These are phyloP conservation scores for Tipula confusa DNA, from an alignment of 2,888 invertebrate genomes.

Conservation along the genomic window DNA sequence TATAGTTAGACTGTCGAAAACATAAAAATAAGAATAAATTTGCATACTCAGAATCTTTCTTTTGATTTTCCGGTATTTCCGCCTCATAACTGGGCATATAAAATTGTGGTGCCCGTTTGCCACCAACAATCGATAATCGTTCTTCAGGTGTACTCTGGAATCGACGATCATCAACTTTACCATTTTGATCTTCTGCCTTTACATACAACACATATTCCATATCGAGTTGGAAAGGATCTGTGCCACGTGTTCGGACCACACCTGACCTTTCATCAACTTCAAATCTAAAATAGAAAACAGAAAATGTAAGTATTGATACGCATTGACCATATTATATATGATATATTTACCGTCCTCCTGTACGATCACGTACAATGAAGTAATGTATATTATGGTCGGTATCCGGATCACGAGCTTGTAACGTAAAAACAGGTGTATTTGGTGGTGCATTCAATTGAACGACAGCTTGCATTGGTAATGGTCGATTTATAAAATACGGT, in stretches of 20 bases:
- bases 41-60: slow-evolving; percentile 92
- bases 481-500: slow-evolving; percentile 92
- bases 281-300: slow-evolving; percentile 50
- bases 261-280: slow-evolving; percentile 89
- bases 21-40: background rate
- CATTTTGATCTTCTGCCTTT: slow-evolving; percentile 92
- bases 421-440: slow-evolving; percentile 94
- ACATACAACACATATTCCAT: slow-evolving; percentile 96
- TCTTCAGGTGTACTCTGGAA: slow-evolving; percentile 91
- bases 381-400: slow-evolving; percentile 95
- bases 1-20: background rate
- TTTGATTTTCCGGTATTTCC: slow-evolving; percentile 94
- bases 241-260: slow-evolving; percentile 85
- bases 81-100: slow-evolving; percentile 93
- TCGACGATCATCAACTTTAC: slow-evolving; percentile 81
- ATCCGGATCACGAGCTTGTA: slow-evolving; percentile 94
- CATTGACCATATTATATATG: slow-evolving; percentile 31
- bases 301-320: background rate
- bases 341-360: slow-evolving; percentile 54
- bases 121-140: slow-evolving; percentile 90
- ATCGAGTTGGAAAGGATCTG: slow-evolving; percentile 87
- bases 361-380: slow-evolving; percentile 89
- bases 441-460: slow-evolving; percentile 93
- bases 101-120: slow-evolving; percentile 95
- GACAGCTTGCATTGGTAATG: slow-evolving; percentile 95